These are phyloP conservation scores for Drosophila aldrichi DNA, from an alignment of 2,888 invertebrate genomes.

Conservation along the genomic window DNA sequence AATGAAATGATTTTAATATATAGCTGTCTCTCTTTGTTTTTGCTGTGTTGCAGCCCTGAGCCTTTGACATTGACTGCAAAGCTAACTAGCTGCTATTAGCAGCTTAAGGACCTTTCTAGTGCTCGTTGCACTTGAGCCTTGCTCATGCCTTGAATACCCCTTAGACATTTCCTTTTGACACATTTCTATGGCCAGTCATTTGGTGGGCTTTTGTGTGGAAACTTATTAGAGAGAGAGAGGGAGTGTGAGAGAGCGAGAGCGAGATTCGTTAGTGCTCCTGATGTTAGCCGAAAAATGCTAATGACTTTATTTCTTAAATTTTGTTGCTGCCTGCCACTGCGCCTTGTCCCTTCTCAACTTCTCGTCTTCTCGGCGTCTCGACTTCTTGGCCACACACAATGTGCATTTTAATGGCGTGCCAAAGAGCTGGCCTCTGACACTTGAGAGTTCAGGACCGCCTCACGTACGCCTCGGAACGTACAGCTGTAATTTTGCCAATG, in stretches of 20 bases:
- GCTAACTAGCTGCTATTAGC: conserved; percentile 49
- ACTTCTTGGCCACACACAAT: conserved; percentile 51
- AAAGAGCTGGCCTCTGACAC: conserved; percentile 32
- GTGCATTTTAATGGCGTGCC: conserved; percentile 77
- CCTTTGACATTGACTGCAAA: conserved; percentile 12
- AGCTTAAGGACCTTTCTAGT: conserved; percentile 45
- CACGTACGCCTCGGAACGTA: conserved; percentile 45
- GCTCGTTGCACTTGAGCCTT: conserved; percentile 27
- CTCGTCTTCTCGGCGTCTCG: neutral
- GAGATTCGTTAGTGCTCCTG: neutral
- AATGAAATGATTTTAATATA: too few relatives aligned
- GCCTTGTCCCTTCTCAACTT: conserved; percentile 6
- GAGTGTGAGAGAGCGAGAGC: neutral
- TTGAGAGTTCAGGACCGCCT: conserved; percentile 11
- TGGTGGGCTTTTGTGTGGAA: conserved; percentile 33
- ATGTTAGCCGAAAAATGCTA: conserved; percentile 73
- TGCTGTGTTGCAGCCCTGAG: neutral
- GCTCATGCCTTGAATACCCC: conserved; percentile 18
- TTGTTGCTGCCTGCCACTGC: conserved; percentile 41
- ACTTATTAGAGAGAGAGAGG: conserved; percentile 27
- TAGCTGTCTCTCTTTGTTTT: neutral
- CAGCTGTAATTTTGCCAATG: conserved; percentile 57
- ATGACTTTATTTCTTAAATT: conserved; percentile 76
- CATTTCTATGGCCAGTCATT: conserved; percentile 63
- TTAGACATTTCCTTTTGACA: conserved; percentile 63